Percentiles rank a stretch among this genome's conserved stretches.
Conservation (phyloP, 2,888 invertebrate species). For the Strigamia transsilvanica region DNA sequence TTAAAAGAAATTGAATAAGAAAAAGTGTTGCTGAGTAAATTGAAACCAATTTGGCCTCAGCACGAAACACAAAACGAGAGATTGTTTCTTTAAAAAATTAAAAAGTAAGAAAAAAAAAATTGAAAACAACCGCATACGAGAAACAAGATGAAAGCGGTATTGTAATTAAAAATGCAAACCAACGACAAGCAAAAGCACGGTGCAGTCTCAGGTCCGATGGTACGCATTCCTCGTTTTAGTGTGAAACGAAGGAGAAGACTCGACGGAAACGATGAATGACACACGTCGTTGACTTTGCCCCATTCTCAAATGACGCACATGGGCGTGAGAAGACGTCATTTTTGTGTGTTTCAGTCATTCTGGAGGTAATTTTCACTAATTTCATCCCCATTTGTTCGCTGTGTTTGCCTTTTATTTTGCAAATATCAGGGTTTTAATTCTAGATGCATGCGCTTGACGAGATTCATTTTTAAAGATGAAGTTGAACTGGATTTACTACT, state of each 20-base stretch:
- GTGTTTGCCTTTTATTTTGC: slow-evolving; percentile 3
- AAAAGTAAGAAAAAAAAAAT: not conserved
- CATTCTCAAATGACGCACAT: not conserved
- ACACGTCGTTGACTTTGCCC: slow-evolving; percentile 22
- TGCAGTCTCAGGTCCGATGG: not conserved
- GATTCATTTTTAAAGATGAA: slow-evolving; percentile 6
- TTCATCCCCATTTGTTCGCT: slow-evolving; percentile 3
- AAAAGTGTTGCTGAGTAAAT: not conserved
- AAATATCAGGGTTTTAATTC: slow-evolving; percentile 7
- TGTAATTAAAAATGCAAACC: slow-evolving; percentile 9
- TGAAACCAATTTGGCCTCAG: slow-evolving; percentile 25
- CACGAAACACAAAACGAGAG: not conserved
- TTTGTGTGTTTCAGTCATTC: not conserved
- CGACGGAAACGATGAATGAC: slow-evolving; percentile 32
- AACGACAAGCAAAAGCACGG: not conserved
- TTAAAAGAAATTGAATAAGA: slow-evolving; percentile 37
- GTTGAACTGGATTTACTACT: not conserved
- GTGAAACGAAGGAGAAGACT: not conserved
- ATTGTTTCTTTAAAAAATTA: not conserved
- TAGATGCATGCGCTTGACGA: not conserved
- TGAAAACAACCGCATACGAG: not conserved
- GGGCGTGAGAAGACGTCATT: slow-evolving; percentile 6
- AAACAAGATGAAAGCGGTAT: not conserved
- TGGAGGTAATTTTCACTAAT: slow-evolving; percentile 9
- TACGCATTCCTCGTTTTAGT: not conserved